These are phyloP conservation scores for Drosophila dunni DNA, from an alignment of 1,140 invertebrate species.

Conservation along the genomic window DNA sequence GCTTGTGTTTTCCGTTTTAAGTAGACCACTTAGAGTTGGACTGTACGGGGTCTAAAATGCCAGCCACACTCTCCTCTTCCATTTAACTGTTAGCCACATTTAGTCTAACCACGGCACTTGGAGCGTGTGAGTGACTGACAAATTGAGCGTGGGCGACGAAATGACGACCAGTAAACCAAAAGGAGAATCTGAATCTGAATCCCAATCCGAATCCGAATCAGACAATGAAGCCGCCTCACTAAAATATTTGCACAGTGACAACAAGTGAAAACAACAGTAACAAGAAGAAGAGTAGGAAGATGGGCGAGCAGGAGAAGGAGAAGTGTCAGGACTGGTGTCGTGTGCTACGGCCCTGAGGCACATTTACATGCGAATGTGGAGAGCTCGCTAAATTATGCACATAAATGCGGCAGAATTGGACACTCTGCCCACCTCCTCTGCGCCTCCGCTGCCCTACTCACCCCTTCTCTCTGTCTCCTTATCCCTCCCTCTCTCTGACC, in stretches of 20 bases:
- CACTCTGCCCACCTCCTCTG: background rate
- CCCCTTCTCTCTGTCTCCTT: too few relatives aligned
- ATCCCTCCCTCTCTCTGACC: background rate
- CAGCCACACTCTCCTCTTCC: background rate
- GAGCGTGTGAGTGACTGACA: slow-evolving; percentile 34
- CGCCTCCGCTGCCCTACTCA: background rate
- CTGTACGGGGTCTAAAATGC: background rate
- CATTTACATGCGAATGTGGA: slow-evolving; percentile 51
- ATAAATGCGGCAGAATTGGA: slow-evolving; percentile 33
- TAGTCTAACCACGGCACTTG: slow-evolving; percentile 34
- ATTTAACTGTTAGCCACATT: too few relatives aligned
- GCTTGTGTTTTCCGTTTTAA: too few relatives aligned
- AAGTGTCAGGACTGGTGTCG: background rate
- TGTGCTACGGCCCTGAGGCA: slow-evolving; percentile 29
- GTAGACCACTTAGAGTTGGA: too few relatives aligned
- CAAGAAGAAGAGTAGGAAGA: background rate
- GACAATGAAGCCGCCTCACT: slow-evolving; percentile 25
- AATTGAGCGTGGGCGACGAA: slow-evolving; percentile 45
- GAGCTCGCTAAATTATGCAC: slow-evolving; percentile 47
- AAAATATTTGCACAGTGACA: slow-evolving; percentile 45
- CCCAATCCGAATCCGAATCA: background rate
- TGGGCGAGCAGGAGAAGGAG: background rate
- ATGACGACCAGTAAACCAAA: slow-evolving; percentile 22
- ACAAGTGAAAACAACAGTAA: slow-evolving; percentile 14
- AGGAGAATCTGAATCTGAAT: background rate